A percentile compares a stretch with the other conserved stretches of the same genome.
Conservation (phyloP, 1,140 invertebrate genomes). For the Drosophila arizonae region DNA sequence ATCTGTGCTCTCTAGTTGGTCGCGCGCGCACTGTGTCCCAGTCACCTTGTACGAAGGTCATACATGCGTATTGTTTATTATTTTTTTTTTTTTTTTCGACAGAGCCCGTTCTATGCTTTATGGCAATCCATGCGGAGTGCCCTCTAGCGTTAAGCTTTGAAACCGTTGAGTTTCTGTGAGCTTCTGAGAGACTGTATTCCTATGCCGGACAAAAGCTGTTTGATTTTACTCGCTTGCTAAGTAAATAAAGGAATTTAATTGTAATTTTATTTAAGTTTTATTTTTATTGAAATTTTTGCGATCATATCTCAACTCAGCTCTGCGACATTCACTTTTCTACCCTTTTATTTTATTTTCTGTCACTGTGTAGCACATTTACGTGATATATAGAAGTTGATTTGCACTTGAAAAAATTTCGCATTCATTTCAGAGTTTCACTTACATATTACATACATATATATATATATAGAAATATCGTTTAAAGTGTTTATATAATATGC, state of each 20-base stretch:
- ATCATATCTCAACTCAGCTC: conserved; percentile 63
- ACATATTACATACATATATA: conserved; percentile 62
- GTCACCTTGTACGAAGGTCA: conserved; percentile 86
- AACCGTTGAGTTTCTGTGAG: neutral
- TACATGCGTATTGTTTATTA: conserved; percentile 81
- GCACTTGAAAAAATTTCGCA: conserved; percentile 67
- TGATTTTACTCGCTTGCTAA: neutral
- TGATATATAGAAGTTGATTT: conserved; percentile 57
- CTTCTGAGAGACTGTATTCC: neutral
- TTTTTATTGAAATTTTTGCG: conserved; percentile 76
- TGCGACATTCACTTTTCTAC: conserved; percentile 46
- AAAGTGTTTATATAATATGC: conserved; percentile 76
- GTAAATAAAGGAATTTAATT: neutral
- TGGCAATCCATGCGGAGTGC: conserved; percentile 6
- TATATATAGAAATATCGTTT: conserved; percentile 54
- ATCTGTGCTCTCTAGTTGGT: neutral
- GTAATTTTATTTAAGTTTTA: conserved; percentile 74
- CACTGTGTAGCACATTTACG: conserved; percentile 52
- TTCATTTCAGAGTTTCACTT: conserved; percentile 54
- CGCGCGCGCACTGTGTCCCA: conserved; percentile 70
- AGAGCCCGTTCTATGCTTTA: conserved; percentile 38
- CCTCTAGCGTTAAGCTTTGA: conserved; percentile 41
- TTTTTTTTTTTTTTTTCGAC: conserved; percentile 39
- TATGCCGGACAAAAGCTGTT: conserved; percentile 11
- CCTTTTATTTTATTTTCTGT: conserved; percentile 52